Evolutionary conservation across 2,888 invertebrate species (phyloP), one percentile per base, ranked within the genome.

Genomic region (Acleris cristana): DNA sequence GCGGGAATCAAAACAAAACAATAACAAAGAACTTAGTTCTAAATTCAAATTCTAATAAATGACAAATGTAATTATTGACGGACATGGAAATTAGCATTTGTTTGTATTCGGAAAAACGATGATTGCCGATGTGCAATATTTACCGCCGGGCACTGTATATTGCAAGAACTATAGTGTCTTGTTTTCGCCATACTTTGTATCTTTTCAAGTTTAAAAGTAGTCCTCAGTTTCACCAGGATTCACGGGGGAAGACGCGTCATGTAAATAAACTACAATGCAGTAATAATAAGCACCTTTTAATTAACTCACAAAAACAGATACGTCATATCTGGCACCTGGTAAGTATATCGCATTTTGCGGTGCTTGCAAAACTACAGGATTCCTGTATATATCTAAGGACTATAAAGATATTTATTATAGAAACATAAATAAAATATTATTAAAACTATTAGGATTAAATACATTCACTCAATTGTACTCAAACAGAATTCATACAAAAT

Each of bases 271-370:
- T 74, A 72, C 76, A 66, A 65, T 53, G 52, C 73, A 72, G 75
- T 81, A 74, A 80, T 85, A 81, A 79, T 88, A 92, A 91, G 92
- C 92, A 92, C 92, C 91, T 89, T 89, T 89, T 91, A 90, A 86
- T 91, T 83, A 82, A 89, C 86, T 86, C 87, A 89, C 89, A 88
- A 88, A 88, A 88, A 87, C 81, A 88, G 87, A 87, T 87, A 87
- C 86, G 84, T 86, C 85, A 84, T 86, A 82, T 79, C 78, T 74
- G 82, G 84, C 87, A 85, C 86, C 84, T 75, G 26, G 45, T 48
- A 48, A 72, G 72, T 80, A 83, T 82, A 75, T 80, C 82, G 83
- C 82, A 82, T 78, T 69, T 70, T 70, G 69, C 51, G 84, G 86
- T 85, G 89, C 87, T 76, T 83, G 84, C 77, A 81, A 78, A 76